Evolutionary conservation across 1,140 invertebrate species (phyloP).

Genomic region (Zaprionus davidi): DNA sequence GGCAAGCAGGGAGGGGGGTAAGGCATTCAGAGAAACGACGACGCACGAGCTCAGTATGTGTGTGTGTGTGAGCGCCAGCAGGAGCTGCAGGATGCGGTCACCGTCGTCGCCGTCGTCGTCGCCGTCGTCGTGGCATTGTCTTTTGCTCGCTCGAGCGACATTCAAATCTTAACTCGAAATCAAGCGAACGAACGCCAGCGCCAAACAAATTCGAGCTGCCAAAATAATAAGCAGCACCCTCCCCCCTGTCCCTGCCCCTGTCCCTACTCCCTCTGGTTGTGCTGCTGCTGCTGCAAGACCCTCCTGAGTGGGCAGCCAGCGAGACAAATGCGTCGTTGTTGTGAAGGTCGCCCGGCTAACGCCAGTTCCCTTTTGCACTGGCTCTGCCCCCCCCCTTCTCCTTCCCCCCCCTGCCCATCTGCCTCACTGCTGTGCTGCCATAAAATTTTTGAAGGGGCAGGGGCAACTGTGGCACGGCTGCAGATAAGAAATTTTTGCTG

Average conservation of each 20-base stretch:
- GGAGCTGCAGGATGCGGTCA: neutral
- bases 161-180: constrained; percentile 84
- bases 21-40: constrained; percentile 42
- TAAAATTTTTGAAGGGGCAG: constrained; percentile 64
- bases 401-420: neutral
- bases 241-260: neutral
- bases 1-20: too few species aligned
- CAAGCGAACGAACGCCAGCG: constrained; percentile 49
- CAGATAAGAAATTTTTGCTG: constrained; percentile 81
- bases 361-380: constrained; percentile 30
- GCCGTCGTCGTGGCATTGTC: constrained; percentile 60
- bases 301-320: constrained; percentile 32
- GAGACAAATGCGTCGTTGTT: constrained; percentile 56
- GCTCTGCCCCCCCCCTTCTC: neutral
- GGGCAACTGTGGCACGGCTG: constrained; percentile 21
- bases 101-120: neutral
- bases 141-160: constrained; percentile 64
- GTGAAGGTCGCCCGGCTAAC: constrained; percentile 60
- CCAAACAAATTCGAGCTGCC: constrained; percentile 80
- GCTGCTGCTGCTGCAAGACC: constrained; percentile 22
- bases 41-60: constrained; percentile 18
- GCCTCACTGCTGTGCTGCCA: constrained; percentile 47
- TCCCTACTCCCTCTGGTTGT: too few species aligned
- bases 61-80: constrained; percentile 50
- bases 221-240: constrained; percentile 71